Evolutionary conservation across 1,140 invertebrate species (phyloP).

Genomic region (fruit fly (Drosophila melanogaster)): DNA sequence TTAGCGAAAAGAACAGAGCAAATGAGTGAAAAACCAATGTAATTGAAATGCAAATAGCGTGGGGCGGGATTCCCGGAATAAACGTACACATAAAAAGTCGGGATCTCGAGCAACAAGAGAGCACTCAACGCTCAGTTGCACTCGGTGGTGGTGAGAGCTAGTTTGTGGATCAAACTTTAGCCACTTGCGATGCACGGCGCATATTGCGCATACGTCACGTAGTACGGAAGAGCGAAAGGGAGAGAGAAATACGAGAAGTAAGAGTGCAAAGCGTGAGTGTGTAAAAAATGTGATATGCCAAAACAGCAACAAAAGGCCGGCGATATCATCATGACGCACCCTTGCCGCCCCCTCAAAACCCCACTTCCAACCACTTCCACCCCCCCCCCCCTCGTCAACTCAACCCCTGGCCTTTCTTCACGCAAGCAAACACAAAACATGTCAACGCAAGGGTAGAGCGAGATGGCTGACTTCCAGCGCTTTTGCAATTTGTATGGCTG

Average conservation of each 20-base stretch:
- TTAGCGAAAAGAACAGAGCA: conserved; percentile 12
- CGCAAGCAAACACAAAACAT: conserved; percentile 51
- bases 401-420: background rate
- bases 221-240: conserved; percentile 38
- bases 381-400: too few relatives aligned
- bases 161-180: conserved; percentile 17
- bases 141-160: background rate
- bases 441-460: conserved; percentile 56
- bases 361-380: background rate
- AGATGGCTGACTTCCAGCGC: conserved; percentile 26
- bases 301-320: conserved; percentile 52
- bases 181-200: conserved; percentile 55
- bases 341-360: background rate
- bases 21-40: background rate
- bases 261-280: conserved; percentile 35
- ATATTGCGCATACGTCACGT: conserved; percentile 76
- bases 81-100: conserved; percentile 7
- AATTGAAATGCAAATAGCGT: conserved; percentile 13
- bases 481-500: conserved; percentile 19
- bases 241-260: conserved; percentile 38
- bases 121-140: conserved; percentile 5
- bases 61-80: conserved; percentile 32
- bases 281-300: conserved; percentile 50
- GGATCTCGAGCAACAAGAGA: conserved; percentile 3
- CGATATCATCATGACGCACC: conserved; percentile 35